A percentile compares a stretch with the other conserved stretches of the same genome.
phyloP scores from a whole-genome alignment of 2,888 invertebrate genomes.

The Lingula anatina region DNA sequence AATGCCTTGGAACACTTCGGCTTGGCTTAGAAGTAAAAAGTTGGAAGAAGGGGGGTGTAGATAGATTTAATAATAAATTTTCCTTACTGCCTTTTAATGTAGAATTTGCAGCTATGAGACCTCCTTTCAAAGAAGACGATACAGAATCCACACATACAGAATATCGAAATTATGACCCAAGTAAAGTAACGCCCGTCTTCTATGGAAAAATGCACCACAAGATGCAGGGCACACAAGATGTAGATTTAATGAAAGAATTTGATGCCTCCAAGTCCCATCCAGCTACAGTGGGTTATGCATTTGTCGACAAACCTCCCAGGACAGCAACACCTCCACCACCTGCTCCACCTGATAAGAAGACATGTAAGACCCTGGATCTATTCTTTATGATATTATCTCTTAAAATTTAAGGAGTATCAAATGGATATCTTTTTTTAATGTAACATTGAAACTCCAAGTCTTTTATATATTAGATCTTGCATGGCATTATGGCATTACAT shows the following conservation, averaged over 20 bases:
- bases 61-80: too few species aligned
- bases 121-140: conserved; percentile 31
- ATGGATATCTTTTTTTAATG: not conserved
- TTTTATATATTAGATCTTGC: not conserved
- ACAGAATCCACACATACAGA: conserved; percentile 30
- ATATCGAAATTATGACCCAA: conserved; percentile 42
- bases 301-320: conserved; percentile 37
- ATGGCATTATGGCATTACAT: too few species aligned
- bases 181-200: conserved; percentile 44
- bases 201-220: conserved; percentile 40
- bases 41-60: too few species aligned
- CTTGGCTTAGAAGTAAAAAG: too few species aligned
- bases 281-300: conserved; percentile 41
- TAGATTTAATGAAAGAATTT: conserved; percentile 30
- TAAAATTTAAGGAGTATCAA: not conserved
- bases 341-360: conserved; percentile 33
- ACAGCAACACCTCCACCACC: conserved; percentile 31
- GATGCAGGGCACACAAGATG: conserved; percentile 19
- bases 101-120: conserved; percentile 29
- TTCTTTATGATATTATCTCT: not conserved
- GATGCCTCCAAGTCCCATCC: conserved; percentile 42
- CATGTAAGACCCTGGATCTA: conserved; percentile 26
- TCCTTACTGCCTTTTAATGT: too few species aligned
- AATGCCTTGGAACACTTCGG: too few species aligned
- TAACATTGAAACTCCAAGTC: not conserved